These are phyloP conservation scores for Pempheris klunzingeri DNA, from an alignment of 2,797 vertebrate genomes.

Conservation along the genomic window DNA sequence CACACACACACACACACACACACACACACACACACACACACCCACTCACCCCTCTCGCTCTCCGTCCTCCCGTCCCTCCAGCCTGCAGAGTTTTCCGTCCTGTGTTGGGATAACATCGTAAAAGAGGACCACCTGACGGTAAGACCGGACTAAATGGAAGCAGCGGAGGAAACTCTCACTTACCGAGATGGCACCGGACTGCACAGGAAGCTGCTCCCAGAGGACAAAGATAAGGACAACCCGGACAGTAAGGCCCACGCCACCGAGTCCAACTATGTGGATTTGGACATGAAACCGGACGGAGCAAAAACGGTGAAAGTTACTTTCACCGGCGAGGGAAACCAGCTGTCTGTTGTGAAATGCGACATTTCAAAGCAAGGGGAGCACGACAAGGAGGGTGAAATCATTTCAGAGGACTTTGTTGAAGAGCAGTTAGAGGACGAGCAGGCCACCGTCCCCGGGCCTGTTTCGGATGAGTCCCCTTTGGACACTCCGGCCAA, in stretches of 20 bases:
- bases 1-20: too few relatives aligned
- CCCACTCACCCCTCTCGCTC: slow-evolving; percentile 35
- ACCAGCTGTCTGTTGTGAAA: slow-evolving; percentile 78
- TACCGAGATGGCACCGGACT: slow-evolving; percentile 83
- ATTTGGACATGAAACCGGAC: slow-evolving; percentile 80
- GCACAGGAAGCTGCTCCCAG: slow-evolving; percentile 82
- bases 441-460: slow-evolving; percentile 26
- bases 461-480: slow-evolving; percentile 48
- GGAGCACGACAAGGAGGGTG: slow-evolving; percentile 34
- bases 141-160: slow-evolving; percentile 86
- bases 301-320: slow-evolving; percentile 78
- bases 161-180: slow-evolving; percentile 85
- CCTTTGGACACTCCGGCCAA: slow-evolving; percentile 59
- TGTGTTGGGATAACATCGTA: slow-evolving; percentile 82
- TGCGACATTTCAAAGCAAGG: slow-evolving; percentile 64
- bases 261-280: slow-evolving; percentile 85
- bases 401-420: slow-evolving; percentile 43
- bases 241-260: slow-evolving; percentile 42
- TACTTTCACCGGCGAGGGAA: slow-evolving; percentile 81
- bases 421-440: slow-evolving; percentile 46
- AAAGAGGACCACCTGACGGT: slow-evolving; percentile 80
- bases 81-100: slow-evolving; percentile 84
- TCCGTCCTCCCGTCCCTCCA: slow-evolving; percentile 27
- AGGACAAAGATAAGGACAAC: slow-evolving; percentile 64
- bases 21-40: slow-evolving; percentile 28